Evolutionary conservation across 2,113 vertebrate genomes (phyloP).

Genomic region (Notiomystis cincta): DNA sequence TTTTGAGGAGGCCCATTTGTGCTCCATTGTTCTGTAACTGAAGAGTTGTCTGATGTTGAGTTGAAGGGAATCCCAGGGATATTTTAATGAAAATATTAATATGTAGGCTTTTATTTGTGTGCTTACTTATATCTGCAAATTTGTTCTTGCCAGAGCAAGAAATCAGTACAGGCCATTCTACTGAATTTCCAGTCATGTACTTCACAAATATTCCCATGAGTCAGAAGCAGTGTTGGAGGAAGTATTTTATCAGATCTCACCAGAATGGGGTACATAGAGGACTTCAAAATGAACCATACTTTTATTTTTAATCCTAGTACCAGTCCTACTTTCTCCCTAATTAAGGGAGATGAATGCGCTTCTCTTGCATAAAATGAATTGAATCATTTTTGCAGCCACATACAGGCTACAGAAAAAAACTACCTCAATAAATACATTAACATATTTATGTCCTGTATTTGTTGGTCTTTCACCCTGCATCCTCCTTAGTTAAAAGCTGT

Average conservation of each 20-base stretch:
- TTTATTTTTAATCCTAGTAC: slow-evolving; percentile 20
- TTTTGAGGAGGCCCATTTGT: background rate
- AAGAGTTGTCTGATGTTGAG: background rate
- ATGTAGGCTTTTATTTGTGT: background rate
- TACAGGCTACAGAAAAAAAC: background rate
- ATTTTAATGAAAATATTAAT: background rate
- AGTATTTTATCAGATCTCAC: background rate
- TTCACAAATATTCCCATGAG: background rate
- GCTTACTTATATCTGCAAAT: background rate
- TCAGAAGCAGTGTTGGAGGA: background rate
- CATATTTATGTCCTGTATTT: slow-evolving; percentile 1
- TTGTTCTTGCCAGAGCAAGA: background rate
- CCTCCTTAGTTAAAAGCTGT: background rate
- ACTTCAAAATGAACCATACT: slow-evolving; percentile 3
- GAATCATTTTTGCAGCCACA: background rate
- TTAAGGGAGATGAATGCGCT: slow-evolving; percentile 9
- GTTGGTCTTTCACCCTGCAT: background rate
- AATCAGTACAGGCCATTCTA: background rate
- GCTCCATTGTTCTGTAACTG: background rate
- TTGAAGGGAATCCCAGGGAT: background rate
- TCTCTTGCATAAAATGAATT: background rate
- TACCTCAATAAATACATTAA: slow-evolving; percentile 21
- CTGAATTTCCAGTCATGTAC: slow-evolving; percentile 25
- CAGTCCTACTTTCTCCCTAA: slow-evolving; percentile 1
- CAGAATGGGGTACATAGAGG: background rate